A percentile compares a stretch with the other conserved stretches of the same genome.
Evolutionary conservation across 2,797 vertebrate genomes (phyloP).

Genomic region (Sebastes steindachneri): DNA sequence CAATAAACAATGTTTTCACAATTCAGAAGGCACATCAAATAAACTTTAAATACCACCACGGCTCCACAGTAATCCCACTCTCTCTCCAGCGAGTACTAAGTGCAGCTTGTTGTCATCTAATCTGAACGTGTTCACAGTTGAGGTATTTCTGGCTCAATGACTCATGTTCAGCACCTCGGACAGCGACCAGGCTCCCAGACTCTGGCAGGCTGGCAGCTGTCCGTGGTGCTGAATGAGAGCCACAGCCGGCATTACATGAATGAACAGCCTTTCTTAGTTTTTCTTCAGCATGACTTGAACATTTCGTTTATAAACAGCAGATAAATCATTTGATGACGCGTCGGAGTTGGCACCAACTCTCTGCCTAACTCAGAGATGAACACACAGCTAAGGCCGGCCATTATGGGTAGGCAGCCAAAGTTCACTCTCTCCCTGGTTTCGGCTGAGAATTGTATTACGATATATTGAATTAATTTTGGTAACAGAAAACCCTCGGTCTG

Average conservation of each 20-base stretch:
- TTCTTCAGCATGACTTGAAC: neutral
- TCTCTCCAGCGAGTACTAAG: neutral
- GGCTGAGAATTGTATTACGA: neutral
- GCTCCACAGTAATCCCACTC: neutral
- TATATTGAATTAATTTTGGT: neutral
- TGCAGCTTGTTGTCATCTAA: neutral
- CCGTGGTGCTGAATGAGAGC: constrained; percentile 40
- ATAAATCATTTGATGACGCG: neutral
- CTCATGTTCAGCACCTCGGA: constrained; percentile 21
- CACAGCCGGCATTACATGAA: neutral
- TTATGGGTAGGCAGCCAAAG: neutral
- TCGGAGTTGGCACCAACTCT: neutral
- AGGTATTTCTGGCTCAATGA: constrained; percentile 19
- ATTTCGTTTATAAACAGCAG: neutral
- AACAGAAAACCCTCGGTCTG: neutral
- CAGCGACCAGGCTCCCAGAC: neutral
- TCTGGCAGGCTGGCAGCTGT: constrained; percentile 6
- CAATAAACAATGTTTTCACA: neutral
- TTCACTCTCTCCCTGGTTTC: neutral
- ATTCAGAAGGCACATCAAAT: neutral
- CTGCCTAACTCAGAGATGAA: neutral
- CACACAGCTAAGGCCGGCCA: neutral
- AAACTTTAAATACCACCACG: neutral
- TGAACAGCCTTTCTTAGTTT: neutral
- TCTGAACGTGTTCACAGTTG: neutral